Percentiles rank a stretch among this genome's conserved stretches.
Conservation (phyloP, 2,113 vertebrate genomes). For the Panurus biarmicus region DNA sequence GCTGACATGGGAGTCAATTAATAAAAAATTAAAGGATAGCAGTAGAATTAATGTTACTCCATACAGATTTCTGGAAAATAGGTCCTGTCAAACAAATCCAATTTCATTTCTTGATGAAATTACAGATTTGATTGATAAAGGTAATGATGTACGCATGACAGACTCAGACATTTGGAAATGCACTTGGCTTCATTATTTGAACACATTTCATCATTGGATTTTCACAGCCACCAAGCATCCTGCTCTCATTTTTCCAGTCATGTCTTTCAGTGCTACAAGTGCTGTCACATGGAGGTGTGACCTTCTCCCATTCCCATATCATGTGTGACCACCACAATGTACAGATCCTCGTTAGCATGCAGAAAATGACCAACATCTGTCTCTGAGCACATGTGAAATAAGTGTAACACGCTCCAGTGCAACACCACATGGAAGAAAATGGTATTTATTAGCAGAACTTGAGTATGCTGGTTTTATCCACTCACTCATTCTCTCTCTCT, state of each 20-base stretch:
- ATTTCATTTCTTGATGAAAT: background rate
- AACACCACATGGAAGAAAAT: background rate
- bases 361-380: background rate
- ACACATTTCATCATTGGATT: background rate
- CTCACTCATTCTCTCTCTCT: background rate
- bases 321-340: background rate
- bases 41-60: background rate
- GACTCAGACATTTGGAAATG: background rate
- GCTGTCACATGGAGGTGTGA: background rate
- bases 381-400: background rate
- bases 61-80: background rate
- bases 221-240: background rate
- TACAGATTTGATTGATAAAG: background rate
- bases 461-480: background rate
- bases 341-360: background rate
- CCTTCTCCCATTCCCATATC: background rate
- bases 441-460: background rate
- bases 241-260: background rate
- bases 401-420: background rate
- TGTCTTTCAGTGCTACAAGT: fast-evolving
- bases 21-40: background rate
- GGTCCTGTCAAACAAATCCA: background rate
- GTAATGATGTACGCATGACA: background rate
- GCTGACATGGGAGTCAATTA: background rate
- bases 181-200: background rate